phyloP scores from a whole-genome alignment of 1,140 invertebrate species.

The Anastrepha obliqua region DNA sequence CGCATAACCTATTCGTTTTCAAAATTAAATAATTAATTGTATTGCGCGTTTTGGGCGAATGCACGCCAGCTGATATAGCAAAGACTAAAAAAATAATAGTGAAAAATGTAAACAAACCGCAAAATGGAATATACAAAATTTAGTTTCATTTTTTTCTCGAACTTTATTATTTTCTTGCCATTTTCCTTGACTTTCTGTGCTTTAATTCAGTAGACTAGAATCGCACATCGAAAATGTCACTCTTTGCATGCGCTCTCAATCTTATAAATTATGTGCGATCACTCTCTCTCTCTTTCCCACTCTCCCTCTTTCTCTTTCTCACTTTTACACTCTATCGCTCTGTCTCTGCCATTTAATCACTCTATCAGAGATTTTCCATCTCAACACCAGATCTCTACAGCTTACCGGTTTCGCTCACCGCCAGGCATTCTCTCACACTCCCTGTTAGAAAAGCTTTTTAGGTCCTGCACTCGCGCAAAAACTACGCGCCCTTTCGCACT shows the following conservation, averaged over 20 bases:
- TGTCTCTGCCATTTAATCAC: too few relatives aligned
- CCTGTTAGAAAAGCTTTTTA: background rate
- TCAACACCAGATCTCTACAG: too few relatives aligned
- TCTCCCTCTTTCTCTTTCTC: too few relatives aligned
- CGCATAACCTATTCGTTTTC: background rate
- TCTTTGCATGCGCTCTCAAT: background rate
- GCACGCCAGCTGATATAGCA: background rate
- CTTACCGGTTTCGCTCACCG: too few relatives aligned
- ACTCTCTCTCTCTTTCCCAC: too few relatives aligned
- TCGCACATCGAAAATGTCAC: background rate
- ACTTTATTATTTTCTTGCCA: background rate
- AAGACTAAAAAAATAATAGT: background rate
- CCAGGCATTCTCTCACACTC: background rate
- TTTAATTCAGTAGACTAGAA: background rate
- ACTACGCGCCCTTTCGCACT: background rate
- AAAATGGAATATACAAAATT: background rate
- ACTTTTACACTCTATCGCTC: too few relatives aligned
- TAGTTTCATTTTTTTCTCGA: background rate
- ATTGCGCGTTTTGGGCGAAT: background rate
- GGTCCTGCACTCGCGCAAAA: background rate
- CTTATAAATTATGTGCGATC: too few relatives aligned
- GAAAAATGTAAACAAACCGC: slow-evolving; percentile 7
- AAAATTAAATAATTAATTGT: slow-evolving; percentile 14
- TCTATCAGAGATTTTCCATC: too few relatives aligned
- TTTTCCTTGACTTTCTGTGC: background rate